phyloP scores from a whole-genome alignment of 2,888 invertebrate genomes.

The Dolichomitus sp. region DNA sequence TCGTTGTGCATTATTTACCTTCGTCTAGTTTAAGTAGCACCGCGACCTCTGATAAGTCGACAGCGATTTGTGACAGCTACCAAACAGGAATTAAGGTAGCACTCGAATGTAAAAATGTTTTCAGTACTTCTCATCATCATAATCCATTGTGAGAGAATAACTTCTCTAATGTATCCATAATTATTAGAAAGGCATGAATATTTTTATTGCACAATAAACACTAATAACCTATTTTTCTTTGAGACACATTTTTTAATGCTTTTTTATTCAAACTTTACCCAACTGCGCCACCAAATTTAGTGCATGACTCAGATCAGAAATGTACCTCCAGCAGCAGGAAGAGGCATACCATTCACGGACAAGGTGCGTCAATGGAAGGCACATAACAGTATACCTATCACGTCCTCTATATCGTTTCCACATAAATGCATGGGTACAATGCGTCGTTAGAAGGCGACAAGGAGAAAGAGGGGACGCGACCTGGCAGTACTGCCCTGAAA shows the following conservation, averaged over 20 bases:
- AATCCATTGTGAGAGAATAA: too few relatives aligned
- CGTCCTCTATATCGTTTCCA: conserved; percentile 76
- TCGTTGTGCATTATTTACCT: conserved; percentile 3
- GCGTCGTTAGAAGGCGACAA: conserved; percentile 81
- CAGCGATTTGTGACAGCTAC: neutral
- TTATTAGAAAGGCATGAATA: too few relatives aligned
- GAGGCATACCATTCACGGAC: conserved; percentile 47
- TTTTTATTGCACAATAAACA: neutral
- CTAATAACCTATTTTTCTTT: neutral
- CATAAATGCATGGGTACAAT: conserved; percentile 83
- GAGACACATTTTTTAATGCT: too few relatives aligned
- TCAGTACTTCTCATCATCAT: too few relatives aligned
- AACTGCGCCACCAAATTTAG: neutral
- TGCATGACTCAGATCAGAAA: conserved; percentile 8
- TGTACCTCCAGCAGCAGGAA: conserved; percentile 36
- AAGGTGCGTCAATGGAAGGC: conserved; percentile 63
- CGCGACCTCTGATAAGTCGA: neutral
- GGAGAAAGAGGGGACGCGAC: conserved; percentile 55
- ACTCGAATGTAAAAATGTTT: too few relatives aligned
- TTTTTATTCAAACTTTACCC: too few relatives aligned
- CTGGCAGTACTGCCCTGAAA: conserved; percentile 75
- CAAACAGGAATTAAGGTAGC: neutral
- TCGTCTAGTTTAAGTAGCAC: conserved; percentile 13
- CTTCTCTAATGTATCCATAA: too few relatives aligned
- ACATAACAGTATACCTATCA: conserved; percentile 79